Base-by-base conservation (phyloP, 2,113 vertebrate genomes). In the Erythrocebus patas region DNA sequence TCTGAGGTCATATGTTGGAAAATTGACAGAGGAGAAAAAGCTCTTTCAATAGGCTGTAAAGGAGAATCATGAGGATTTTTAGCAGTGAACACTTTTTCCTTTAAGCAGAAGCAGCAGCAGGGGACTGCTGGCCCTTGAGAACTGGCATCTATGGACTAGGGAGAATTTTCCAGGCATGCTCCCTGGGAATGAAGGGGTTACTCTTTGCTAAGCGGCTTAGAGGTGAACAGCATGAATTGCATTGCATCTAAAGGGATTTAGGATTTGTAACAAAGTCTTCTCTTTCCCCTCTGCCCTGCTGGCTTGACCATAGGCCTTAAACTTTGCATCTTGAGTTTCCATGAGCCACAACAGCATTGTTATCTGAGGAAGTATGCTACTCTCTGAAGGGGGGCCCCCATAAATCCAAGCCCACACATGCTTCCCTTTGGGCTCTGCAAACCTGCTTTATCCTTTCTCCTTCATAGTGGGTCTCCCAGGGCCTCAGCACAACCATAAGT, bases 221-320 rank as follows among this genome's bases (percentile, higher is more conserved):
- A 35, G 38, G 64, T 72, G 52, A 79, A 25, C 72, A 79, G 25
- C 23, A 16, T 3, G 30, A 59, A 82, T 5, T 43, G 30, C 5
- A 4, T 17, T 75, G 50, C 25, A n/a, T 79, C 87, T 93, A 79
- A 64, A 81, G 0, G 80, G 70, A 45, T 73, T 89, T 64, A 55
- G 32, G 93, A 45, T 79, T 68, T 48, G 57, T 89, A 79, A 52
- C 45, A 18, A 88, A 68, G 64, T 86, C 9, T 59, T 35, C 50
- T 59, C 55, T 96, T 96, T 96, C 95, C 32, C 93, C 73, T 97
- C 97, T 93, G 73, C 68, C 8, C 81, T 88, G 70, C 93, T 92
- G 48, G 68, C 64, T 80, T 95, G 68, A 93, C 83, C 10, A 55
- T 13, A 38, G 38, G 32, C 59, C 32, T 94, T 45, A 48, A 61